Percentiles rank a stretch among this genome's conserved stretches.
These are phyloP conservation scores for Tinea trinotella DNA, from an alignment of 2,888 invertebrate genomes.

Conservation along the genomic window DNA sequence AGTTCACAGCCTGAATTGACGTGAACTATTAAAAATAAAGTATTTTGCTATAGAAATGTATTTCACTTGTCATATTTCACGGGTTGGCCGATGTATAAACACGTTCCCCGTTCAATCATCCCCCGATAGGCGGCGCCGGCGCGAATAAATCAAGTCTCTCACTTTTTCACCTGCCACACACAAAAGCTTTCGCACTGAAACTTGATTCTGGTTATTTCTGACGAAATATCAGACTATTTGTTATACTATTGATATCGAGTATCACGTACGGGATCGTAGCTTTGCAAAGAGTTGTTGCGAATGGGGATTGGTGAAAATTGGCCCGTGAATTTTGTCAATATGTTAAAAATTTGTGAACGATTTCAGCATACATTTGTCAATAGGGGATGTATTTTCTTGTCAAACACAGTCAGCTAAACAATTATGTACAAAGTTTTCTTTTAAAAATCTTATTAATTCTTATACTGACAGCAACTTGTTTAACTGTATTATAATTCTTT, in stretches of 20 bases:
- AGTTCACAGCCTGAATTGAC: slow-evolving; percentile 30
- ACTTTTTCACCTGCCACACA: slow-evolving; percentile 73
- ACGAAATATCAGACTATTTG: slow-evolving; percentile 72
- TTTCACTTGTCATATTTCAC: slow-evolving; percentile 64
- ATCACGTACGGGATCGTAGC: slow-evolving; percentile 63
- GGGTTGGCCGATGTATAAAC: slow-evolving; percentile 62
- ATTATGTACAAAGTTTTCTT: neutral
- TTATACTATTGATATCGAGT: slow-evolving; percentile 68
- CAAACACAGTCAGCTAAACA: neutral
- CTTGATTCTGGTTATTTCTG: slow-evolving; percentile 72
- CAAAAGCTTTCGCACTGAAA: slow-evolving; percentile 69
- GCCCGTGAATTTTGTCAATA: slow-evolving; percentile 50
- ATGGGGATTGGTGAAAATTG: slow-evolving; percentile 68
- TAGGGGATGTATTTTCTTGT: neutral
- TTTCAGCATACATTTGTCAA: slow-evolving; percentile 3
- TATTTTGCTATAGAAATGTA: slow-evolving; percentile 31
- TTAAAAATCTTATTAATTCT: neutral
- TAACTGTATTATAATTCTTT: neutral
- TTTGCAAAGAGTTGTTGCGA: slow-evolving; percentile 62
- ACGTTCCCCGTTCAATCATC: slow-evolving; percentile 68
- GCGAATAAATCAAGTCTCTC: slow-evolving; percentile 68
- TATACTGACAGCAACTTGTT: too few relatives aligned
- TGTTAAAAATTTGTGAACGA: slow-evolving; percentile 44
- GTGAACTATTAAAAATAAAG: slow-evolving; percentile 39
- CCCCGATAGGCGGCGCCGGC: slow-evolving; percentile 63